Percentiles rank a stretch among this genome's conserved stretches.
These are phyloP conservation scores for Agrilus planipennis DNA, from an alignment of 1,140 invertebrate genomes.

Conservation along the genomic window DNA sequence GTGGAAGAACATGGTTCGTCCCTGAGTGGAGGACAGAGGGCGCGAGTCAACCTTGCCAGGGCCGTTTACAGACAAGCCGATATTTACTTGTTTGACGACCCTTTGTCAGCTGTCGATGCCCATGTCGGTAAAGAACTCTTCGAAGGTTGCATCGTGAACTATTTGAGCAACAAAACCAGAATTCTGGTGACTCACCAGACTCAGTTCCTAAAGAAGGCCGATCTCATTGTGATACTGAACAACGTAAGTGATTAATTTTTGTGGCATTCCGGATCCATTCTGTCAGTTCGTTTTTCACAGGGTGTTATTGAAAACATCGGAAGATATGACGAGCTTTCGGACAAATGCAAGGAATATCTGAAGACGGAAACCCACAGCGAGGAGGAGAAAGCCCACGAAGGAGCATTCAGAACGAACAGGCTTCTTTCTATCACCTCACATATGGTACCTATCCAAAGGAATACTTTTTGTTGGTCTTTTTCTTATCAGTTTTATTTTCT, in stretches of 20 bases:
- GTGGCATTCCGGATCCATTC: background rate
- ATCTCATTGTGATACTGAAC: slow-evolving; percentile 55
- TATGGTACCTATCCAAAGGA: no score
- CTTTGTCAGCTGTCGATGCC: slow-evolving; percentile 63
- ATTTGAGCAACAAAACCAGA: slow-evolving; percentile 37
- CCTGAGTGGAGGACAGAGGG: slow-evolving; percentile 60
- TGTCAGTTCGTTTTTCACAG: slow-evolving; percentile 14
- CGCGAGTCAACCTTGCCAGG: slow-evolving; percentile 46
- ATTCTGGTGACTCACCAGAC: slow-evolving; percentile 72
- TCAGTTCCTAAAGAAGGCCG: slow-evolving; percentile 58
- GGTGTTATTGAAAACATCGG: slow-evolving; percentile 34
- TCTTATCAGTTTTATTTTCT: no score
- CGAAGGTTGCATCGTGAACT: slow-evolving; percentile 47
- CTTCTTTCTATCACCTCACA: slow-evolving; percentile 1
- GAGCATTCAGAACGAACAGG: background rate
- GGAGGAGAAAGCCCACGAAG: background rate
- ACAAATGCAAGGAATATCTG: slow-evolving; percentile 22
- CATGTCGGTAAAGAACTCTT: slow-evolving; percentile 58
- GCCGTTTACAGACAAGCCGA: slow-evolving; percentile 55
- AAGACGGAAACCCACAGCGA: background rate
- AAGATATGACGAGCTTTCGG: slow-evolving; percentile 27
- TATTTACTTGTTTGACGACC: slow-evolving; percentile 71
- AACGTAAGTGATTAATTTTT: slow-evolving; percentile 38
- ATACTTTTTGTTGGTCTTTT: no score
- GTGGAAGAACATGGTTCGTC: slow-evolving; percentile 65